Percentiles rank a stretch among this genome's conserved stretches.
These are phyloP conservation scores for Montifringilla adamsi DNA, from an alignment of 2,113 vertebrate species.

Conservation along the genomic window DNA sequence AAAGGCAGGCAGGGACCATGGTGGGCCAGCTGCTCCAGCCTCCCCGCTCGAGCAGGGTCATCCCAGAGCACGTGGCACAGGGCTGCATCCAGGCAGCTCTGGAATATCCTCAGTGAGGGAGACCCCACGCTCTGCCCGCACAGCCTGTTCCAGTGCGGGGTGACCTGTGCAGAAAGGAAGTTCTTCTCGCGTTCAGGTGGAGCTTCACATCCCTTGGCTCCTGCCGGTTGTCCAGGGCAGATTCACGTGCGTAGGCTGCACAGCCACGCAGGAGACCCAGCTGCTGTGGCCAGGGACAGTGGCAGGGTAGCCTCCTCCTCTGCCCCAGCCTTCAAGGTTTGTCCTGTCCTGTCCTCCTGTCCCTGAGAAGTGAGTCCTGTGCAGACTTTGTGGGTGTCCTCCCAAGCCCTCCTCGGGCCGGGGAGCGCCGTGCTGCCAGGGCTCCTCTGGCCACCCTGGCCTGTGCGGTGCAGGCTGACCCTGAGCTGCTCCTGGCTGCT, in stretches of 20 bases:
- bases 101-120: not conserved
- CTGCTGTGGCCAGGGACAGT: not conserved
- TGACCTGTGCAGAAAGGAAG: not conserved
- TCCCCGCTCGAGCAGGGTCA: accelerated
- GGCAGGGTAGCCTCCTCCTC: not conserved
- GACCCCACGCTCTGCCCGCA: not conserved
- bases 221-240: not conserved
- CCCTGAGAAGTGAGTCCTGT: too few species aligned
- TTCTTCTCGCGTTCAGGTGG: not conserved
- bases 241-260: accelerated
- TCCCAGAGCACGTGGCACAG: not conserved
- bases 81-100: not conserved
- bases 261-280: accelerated
- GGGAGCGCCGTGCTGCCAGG: accelerated
- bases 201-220: accelerated
- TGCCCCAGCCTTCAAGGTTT: not conserved
- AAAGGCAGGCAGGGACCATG: not conserved
- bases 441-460: not conserved
- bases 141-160: accelerated
- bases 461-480: not conserved
- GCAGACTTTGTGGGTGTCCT: accelerated
- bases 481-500: not conserved
- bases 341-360: not conserved
- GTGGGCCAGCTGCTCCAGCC: not conserved
- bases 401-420: accelerated